Evolutionary conservation across 2,888 invertebrate species (phyloP).

Genomic region (Machimus rusticus): DNA sequence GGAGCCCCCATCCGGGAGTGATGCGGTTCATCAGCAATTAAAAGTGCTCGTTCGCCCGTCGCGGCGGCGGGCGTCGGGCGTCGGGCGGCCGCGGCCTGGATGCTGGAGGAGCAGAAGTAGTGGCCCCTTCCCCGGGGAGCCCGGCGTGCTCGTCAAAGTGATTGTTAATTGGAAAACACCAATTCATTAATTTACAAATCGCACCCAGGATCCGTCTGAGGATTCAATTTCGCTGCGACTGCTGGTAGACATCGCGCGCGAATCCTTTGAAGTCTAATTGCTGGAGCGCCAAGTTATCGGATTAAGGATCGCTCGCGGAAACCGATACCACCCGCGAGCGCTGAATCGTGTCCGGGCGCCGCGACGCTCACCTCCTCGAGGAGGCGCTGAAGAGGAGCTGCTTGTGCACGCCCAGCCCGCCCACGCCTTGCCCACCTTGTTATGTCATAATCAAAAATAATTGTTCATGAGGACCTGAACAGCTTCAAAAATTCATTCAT

Average conservation of each 20-base stretch:
- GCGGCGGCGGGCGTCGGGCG: background rate
- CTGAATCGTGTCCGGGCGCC: background rate
- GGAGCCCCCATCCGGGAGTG: background rate
- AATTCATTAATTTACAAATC: conserved; percentile 47
- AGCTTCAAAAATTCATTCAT: conserved; percentile 29
- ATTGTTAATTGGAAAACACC: conserved; percentile 47
- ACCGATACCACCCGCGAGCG: background rate
- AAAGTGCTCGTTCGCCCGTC: background rate
- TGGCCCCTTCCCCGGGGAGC: too few relatives aligned
- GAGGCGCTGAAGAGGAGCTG: background rate
- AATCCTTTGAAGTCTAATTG: conserved; percentile 39
- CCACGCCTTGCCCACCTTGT: conserved; percentile 19
- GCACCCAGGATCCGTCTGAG: conserved; percentile 38
- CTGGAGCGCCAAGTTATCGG: background rate
- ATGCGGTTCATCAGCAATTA: conserved; percentile 32
- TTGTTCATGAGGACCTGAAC: conserved; percentile 34
- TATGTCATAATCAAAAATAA: conserved; percentile 39
- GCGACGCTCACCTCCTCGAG: background rate
- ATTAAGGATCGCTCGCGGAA: background rate
- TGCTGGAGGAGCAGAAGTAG: background rate
- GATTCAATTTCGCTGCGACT: conserved; percentile 33
- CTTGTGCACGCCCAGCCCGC: background rate
- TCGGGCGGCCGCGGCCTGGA: too few relatives aligned
- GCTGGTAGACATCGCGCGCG: conserved; percentile 8
- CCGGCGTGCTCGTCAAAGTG: conserved; percentile 3